Evolutionary conservation across 1,140 invertebrate genomes (phyloP), one percentile per base, ranked within the genome.

Genomic region (Aphelinus certus): DNA sequence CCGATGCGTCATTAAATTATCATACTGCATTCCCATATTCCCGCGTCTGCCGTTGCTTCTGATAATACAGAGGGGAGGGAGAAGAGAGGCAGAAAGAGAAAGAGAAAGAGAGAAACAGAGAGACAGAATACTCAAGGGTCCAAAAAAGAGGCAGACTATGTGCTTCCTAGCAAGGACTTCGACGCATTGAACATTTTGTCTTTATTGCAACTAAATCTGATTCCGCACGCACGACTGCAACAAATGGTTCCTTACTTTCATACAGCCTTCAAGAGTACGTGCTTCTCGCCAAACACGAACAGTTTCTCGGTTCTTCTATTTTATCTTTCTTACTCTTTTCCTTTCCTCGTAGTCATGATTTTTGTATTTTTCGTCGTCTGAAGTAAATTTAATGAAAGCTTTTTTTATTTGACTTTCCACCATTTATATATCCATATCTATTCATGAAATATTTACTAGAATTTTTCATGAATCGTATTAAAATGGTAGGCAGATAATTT

Each of bases 171-270:
- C 46, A 63, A 26, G 3, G 7, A 7, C 26, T 9, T n/a, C 10
- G 3, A n/a, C 3, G 56, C 56, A 57, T 57, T n/a, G 56, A 46
- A 58, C 55, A n/a, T 68, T 70, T 70, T 61, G 46, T 70, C 57
- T 70, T 51, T 70, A 51, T 70, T 61, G 57, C 9, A 45, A 70
- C n/a, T 49, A 61, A 70, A 70, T 70, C 57, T 61, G 57, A 70
- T 70, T 70, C 48, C 42, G 26, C 48, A 61, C 57, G 67, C 57
- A 70, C 67, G 57, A 61, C 67, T 61, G 55, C 45, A 3, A 70
- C 57, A n/a, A 48, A 70, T 70, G 60, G 67, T 49, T 70, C 67
- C 43, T 70, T 26, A 43, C 43, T 67, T 48, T 46, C 47, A 2
- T 62, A 46, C 10, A 45, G 43, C 26, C 26, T 45, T 26, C 0